These are phyloP conservation scores for Sebastes steindachneri DNA, from an alignment of 2,797 vertebrate genomes.

Conservation along the genomic window DNA sequence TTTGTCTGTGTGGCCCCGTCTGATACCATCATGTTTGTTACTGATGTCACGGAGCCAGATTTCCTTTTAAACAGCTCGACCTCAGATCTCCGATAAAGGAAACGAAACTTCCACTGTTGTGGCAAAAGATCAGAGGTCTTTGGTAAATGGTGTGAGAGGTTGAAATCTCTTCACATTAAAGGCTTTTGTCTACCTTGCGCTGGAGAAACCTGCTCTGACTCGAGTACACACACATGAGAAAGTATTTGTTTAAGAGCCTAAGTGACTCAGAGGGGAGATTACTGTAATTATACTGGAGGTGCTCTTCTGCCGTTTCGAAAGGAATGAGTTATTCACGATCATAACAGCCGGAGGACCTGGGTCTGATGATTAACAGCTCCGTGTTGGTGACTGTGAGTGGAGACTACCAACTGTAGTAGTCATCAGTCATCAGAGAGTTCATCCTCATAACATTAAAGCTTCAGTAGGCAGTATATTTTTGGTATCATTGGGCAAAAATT, in stretches of 20 bases:
- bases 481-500: no score
- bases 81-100: neutral
- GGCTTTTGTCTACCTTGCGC: neutral
- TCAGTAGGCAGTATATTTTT: no score
- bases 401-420: neutral
- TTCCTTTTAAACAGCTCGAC: neutral
- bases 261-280: neutral
- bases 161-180: neutral
- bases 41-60: neutral
- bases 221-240: neutral
- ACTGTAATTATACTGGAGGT: neutral
- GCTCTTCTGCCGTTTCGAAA: neutral
- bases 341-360: neutral
- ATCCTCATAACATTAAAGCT: no score
- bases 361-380: neutral
- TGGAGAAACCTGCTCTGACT: constrained; percentile 17
- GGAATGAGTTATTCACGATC: neutral
- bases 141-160: neutral
- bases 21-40: neutral
- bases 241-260: neutral
- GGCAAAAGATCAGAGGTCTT: neutral
- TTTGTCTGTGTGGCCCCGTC: neutral
- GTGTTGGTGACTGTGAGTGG: neutral
- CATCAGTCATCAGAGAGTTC: neutral
- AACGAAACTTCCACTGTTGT: neutral